Conservation (phyloP, 2,888 invertebrate species). For the Tenthredo livida region DNA sequence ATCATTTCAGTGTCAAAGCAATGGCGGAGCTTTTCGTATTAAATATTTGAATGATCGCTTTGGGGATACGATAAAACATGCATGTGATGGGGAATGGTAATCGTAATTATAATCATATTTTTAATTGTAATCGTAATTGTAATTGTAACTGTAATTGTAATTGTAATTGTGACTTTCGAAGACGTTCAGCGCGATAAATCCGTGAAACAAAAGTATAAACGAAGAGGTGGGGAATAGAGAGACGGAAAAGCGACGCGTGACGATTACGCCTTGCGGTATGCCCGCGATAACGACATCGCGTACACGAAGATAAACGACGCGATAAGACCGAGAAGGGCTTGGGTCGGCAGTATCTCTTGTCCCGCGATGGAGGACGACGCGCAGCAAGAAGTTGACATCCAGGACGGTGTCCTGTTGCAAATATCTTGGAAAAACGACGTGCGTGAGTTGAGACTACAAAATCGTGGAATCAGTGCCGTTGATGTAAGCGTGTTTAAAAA, state of each 20-base stretch:
- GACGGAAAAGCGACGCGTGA: neutral
- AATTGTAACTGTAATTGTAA: neutral
- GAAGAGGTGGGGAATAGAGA: neutral
- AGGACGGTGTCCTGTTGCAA: conserved; percentile 35
- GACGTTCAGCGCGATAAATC: neutral
- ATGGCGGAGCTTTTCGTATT: neutral
- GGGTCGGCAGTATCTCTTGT: conserved; percentile 40
- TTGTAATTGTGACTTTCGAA: neutral
- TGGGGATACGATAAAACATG: neutral
- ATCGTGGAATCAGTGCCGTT: conserved; percentile 18
- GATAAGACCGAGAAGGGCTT: conserved; percentile 40
- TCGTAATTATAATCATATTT: neutral
- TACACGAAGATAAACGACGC: conserved; percentile 39
- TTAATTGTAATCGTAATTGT: neutral
- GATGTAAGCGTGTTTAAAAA: neutral
- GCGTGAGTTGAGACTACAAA: conserved; percentile 33
- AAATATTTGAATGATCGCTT: neutral
- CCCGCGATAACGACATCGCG: conserved; percentile 36
- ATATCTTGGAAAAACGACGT: conserved; percentile 14
- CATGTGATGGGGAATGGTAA: neutral
- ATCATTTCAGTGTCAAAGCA: conserved; percentile 4
- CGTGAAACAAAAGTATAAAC: neutral
- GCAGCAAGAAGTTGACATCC: conserved; percentile 42
- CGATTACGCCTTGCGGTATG: neutral
- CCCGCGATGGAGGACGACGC: conserved; percentile 41